Base-by-base conservation (phyloP, 2,888 invertebrate species). In the Trichopoda pennipes region DNA sequence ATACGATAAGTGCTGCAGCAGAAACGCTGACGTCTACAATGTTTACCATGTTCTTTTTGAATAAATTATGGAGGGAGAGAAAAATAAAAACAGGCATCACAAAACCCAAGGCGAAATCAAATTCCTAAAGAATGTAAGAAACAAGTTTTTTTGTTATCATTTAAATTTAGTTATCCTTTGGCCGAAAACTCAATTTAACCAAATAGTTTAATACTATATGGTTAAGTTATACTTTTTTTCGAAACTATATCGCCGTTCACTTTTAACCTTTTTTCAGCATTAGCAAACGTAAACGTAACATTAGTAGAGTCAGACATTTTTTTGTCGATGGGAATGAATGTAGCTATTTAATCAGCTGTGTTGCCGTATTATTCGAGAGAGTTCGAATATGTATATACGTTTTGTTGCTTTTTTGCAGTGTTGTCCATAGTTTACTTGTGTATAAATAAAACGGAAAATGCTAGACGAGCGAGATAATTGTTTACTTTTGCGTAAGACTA, bases 331-430 rank as follows among this genome's bases (percentile, higher is more conserved):
- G 44, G 6, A 44, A 12, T 44, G 63, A 51, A 38, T 44, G 63
- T 63, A 38, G 55, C 63, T 44, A 51, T 72, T 56, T 1, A 61
- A 76, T 73, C 81, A 81, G 81, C 77, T 81, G 81, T 72, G 81
- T 77, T 81, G 81, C 81, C 81, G 81, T 77, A 81, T 82, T 75
- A 55, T 82, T 58, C n/a, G n/a, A 66, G 53, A 61, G 44, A 64
- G 51, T 42, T 42, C 19, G 21, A 44, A 23, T 69, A 70, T 28
- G 28, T 28, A 74, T 28, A 74, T 53, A 69, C 35, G 44, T 66
- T 55, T 66, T 64, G 63, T 64, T 72, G 68, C 16, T 69, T 64
- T 72, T 76, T 19, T 69, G 53, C 38, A 82, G 82, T 75, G 82
- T 63, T 82, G 75, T 75, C 82, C 75, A 76, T 28, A 70, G 49